Evolutionary conservation across 2,888 invertebrate genomes (phyloP).

Genomic region (Prosopocoilus inquinatus): DNA sequence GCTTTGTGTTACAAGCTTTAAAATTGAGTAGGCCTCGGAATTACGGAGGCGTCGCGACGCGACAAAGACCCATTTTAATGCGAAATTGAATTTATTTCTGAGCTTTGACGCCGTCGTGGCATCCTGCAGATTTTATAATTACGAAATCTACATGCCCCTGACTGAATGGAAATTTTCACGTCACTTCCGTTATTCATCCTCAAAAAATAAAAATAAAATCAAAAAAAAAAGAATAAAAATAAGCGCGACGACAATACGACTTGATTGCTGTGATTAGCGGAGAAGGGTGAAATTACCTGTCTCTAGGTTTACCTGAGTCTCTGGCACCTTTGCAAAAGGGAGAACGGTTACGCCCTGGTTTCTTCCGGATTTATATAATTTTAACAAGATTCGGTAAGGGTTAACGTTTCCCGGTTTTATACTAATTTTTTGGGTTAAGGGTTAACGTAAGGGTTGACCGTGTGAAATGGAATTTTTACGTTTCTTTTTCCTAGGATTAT

Average conservation of each 20-base stretch:
- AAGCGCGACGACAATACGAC: neutral
- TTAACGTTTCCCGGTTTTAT: slow-evolving; percentile 29
- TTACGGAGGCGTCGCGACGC: slow-evolving; percentile 36
- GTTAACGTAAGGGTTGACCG: slow-evolving; percentile 35
- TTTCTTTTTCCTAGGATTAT: slow-evolving; percentile 28
- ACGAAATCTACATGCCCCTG: slow-evolving; percentile 4
- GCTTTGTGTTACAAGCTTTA: slow-evolving; percentile 30
- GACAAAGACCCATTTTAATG: slow-evolving; percentile 45
- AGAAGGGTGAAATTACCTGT: slow-evolving; percentile 21
- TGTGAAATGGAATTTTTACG: slow-evolving; percentile 38
- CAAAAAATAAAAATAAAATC: neutral
- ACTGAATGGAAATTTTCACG: neutral
- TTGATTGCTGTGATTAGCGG: slow-evolving; percentile 2
- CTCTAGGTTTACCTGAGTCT: slow-evolving; percentile 20
- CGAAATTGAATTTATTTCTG: slow-evolving; percentile 44
- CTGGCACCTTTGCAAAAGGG: slow-evolving; percentile 16
- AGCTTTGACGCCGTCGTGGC: slow-evolving; percentile 11
- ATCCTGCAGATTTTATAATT: slow-evolving; percentile 18
- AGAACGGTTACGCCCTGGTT: slow-evolving; percentile 44
- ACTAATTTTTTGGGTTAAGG: slow-evolving; percentile 27
- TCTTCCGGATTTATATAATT: slow-evolving; percentile 41
- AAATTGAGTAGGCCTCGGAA: slow-evolving; percentile 35
- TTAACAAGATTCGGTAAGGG: slow-evolving; percentile 43
- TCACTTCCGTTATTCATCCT: neutral
- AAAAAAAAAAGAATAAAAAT: too few species aligned